These are phyloP conservation scores for Marmota flaviventris DNA, from an alignment of 2,113 vertebrate species.

Conservation along the genomic window DNA sequence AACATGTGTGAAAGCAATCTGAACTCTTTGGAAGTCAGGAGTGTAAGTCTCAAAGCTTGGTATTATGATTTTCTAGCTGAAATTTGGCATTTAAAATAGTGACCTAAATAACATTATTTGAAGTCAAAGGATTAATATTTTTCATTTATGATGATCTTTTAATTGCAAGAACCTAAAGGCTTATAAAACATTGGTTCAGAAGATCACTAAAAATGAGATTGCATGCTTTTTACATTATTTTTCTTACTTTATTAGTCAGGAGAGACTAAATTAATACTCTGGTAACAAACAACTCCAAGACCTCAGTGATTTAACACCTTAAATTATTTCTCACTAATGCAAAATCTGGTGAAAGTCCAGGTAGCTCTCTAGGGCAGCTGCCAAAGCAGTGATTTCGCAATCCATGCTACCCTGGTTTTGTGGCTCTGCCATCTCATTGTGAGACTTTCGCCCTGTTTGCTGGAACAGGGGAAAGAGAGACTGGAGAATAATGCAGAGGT, in stretches of 20 bases:
- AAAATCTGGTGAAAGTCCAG: background rate
- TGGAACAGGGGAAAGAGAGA: background rate
- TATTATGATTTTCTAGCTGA: constrained; percentile 26
- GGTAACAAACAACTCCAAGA: background rate
- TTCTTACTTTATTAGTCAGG: background rate
- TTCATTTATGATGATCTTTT: constrained; percentile 62
- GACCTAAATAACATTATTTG: background rate
- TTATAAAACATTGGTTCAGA: background rate
- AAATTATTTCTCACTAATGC: background rate
- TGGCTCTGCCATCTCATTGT: rapidly evolving
- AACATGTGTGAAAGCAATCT: constrained; percentile 32
- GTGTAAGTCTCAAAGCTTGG: background rate
- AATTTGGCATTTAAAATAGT: constrained; percentile 49
- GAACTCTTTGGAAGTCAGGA: background rate
- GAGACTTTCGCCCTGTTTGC: background rate
- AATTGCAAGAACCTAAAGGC: constrained; percentile 10
- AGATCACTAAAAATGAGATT: background rate
- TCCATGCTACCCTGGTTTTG: rapidly evolving
- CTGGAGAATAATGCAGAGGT: background rate
- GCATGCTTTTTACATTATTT: background rate
- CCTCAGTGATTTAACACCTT: background rate
- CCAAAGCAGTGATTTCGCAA: background rate
- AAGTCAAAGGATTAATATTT: background rate
- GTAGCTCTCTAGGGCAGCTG: background rate
- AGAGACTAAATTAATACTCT: background rate